Percentiles rank a stretch among this genome's conserved stretches.
Evolutionary conservation across 2,888 invertebrate species (phyloP).

Genomic region (Oscheius sp.): DNA sequence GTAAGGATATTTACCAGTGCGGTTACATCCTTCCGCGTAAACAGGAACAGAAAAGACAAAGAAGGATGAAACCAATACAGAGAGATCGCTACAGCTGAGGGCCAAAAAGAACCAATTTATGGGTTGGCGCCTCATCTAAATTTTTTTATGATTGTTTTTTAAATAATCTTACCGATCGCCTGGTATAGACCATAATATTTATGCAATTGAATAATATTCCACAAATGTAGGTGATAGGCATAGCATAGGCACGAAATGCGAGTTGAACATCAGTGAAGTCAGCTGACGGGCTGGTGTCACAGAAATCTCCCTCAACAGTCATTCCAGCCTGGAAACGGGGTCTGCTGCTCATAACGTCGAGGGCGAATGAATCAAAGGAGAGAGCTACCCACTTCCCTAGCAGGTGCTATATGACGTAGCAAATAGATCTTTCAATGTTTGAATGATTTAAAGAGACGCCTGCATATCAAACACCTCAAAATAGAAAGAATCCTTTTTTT

Average conservation of each 20-base stretch:
- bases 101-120: conserved; percentile 67
- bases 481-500: background rate
- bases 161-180: conserved; percentile 52
- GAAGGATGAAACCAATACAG: conserved; percentile 63
- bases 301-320: conserved; percentile 19
- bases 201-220: conserved; percentile 65
- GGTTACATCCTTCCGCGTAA: conserved; percentile 57
- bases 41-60: conserved; percentile 67
- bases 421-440: background rate
- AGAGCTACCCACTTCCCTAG: background rate
- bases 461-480: background rate
- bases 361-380: background rate
- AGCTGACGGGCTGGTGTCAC: conserved; percentile 34
- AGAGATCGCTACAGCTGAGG: conserved; percentile 59
- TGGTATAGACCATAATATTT: conserved; percentile 64
- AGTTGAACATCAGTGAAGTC: conserved; percentile 57
- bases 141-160: background rate
- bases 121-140: conserved; percentile 66
- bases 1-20: conserved; percentile 38
- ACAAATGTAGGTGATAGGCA: conserved; percentile 65
- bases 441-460: background rate
- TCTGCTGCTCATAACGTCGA: background rate
- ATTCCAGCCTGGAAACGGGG: conserved; percentile 30
- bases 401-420: conserved; percentile 22
- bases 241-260: conserved; percentile 64